Base-by-base conservation (phyloP, 2,888 invertebrate genomes). In the Epiblema foenella region DNA sequence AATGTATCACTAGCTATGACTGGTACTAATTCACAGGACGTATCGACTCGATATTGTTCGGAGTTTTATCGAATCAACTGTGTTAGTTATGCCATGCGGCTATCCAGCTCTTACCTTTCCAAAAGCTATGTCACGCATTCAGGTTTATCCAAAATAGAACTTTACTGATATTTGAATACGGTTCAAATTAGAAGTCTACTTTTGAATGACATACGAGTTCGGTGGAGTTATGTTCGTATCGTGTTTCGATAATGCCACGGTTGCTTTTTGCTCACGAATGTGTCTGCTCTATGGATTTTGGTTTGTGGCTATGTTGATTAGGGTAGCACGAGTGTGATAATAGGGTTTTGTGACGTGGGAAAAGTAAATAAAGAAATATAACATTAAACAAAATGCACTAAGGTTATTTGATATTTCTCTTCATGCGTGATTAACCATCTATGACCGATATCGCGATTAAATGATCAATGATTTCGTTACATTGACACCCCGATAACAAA, bases 31-130 rank as follows among this genome's bases (percentile, higher is more conserved):
- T 89, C 85, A 86, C 77, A 81, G 80, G 85, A 87, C 84, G 87
- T 91, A 90, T 91, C 89, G 81, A 80, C 77, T 82, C 85, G 88
- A 89, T 90, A 89, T 84, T 85, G 88, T 87, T 89, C 85, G 82
- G 24, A 83, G 84, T 84, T 86, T 86, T 90, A 90, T 91, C 89
- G 82, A 66, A 66, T 66, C 54, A 57, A 66, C 46, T 57, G 17
- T 52, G 64, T 64, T 54, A 64, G 64, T 64, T 64, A 64, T 64
- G 52, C 39, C 51, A 64, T 39, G 52, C 54, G 51, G 52, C 64
- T 64, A 54, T 64, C 64, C 54, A 7, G n/a, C 11, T 7, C n/a
- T 20, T 17, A 39, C 39, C 39, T 54, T 39, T 39, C 15, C 20
- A 24, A 15, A n/a, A 39, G n/a, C 37, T 39, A 11, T 64, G 37